phyloP scores from a whole-genome alignment of 1,140 invertebrate genomes.

The Muscidifurax raptorellus region DNA sequence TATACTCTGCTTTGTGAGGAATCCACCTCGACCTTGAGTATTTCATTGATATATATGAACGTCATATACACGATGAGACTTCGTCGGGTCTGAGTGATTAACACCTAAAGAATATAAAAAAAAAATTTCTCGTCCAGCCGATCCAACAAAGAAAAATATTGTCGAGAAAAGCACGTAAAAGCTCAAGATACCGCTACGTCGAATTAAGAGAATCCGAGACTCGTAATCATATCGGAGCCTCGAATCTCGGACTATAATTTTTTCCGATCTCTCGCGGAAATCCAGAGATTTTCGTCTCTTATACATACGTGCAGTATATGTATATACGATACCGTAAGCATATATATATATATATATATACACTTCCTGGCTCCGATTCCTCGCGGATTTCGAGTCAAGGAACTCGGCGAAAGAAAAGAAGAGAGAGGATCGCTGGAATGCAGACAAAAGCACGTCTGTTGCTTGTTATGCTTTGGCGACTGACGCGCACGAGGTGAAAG shows the following conservation, averaged over 20 bases:
- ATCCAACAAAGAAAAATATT: no score
- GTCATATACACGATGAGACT: no score
- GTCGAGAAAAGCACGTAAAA: no score
- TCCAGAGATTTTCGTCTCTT: constrained; percentile 23
- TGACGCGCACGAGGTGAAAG: not conserved
- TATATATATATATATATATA: not conserved
- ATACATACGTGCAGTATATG: not conserved
- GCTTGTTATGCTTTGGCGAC: not conserved
- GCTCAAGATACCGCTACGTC: not conserved
- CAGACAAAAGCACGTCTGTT: not conserved
- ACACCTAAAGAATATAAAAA: no score
- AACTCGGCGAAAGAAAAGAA: not conserved
- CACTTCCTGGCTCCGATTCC: constrained; percentile 15
- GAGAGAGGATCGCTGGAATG: not conserved
- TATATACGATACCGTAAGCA: not conserved
- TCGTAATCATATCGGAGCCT: no score
- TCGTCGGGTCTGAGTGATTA: no score
- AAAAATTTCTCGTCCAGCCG: no score
- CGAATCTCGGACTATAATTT: not conserved
- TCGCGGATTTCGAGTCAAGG: not conserved
- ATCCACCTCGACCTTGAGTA: not conserved
- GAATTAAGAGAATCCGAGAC: not conserved
- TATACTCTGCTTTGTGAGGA: not conserved
- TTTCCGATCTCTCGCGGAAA: not conserved
- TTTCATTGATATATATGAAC: no score